Percentiles rank a stretch among this genome's conserved stretches.
Evolutionary conservation across 2,888 invertebrate species (phyloP).

Genomic region (Leucoptera coffeella): DNA sequence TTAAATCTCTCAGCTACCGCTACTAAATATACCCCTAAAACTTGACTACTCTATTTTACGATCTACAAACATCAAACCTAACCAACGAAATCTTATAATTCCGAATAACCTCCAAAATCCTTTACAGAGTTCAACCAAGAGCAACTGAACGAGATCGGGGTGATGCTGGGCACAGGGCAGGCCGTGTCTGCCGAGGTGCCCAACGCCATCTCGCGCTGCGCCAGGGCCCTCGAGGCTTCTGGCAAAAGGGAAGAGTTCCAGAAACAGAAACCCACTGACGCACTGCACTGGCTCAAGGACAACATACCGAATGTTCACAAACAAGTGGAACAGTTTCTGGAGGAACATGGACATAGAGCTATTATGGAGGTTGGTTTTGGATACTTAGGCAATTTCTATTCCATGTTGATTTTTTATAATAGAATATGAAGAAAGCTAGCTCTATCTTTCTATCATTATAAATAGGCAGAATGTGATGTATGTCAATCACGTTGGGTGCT

Average conservation of each 20-base stretch:
- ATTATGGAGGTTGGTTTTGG: constrained; percentile 56
- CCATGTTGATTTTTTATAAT: no score
- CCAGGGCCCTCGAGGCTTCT: constrained; percentile 26
- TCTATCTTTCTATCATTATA: no score
- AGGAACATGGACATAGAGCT: constrained; percentile 65
- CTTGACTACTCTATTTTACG: no score
- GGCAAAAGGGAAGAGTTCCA: constrained; percentile 41
- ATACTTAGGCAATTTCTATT: no score
- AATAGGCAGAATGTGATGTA: no score
- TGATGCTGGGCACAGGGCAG: constrained; percentile 58
- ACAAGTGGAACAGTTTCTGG: constrained; percentile 54
- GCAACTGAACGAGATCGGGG: constrained; percentile 63
- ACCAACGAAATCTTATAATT: no score
- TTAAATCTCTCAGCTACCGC: no score
- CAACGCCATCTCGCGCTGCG: constrained; percentile 33
- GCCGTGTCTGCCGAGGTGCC: constrained; percentile 75
- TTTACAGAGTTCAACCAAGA: constrained; percentile 55
- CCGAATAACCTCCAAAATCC: no score
- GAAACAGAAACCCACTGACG: constrained; percentile 33
- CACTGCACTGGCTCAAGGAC: constrained; percentile 51
- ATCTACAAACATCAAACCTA: no score
- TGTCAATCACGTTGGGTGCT: no score
- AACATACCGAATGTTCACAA: constrained; percentile 37
- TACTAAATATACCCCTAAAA: no score
- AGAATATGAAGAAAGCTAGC: no score